These are phyloP conservation scores for Erynnis tages DNA, from an alignment of 2,888 invertebrate species.

Conservation along the genomic window DNA sequence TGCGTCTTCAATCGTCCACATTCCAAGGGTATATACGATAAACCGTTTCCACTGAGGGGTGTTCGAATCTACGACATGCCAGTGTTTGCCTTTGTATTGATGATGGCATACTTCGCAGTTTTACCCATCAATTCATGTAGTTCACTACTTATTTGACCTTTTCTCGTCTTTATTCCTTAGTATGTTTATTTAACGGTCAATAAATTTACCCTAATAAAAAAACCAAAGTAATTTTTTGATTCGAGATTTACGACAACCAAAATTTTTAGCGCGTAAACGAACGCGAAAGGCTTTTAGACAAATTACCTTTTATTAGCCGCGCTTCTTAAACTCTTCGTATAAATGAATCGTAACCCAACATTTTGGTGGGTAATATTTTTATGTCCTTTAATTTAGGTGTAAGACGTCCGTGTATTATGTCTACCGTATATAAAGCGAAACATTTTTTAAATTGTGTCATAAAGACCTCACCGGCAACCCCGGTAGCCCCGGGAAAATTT, in stretches of 20 bases:
- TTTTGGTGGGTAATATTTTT: conserved; percentile 39
- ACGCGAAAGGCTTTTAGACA: conserved; percentile 39
- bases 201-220: conserved; percentile 5
- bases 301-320: conserved; percentile 43
- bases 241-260: conserved; percentile 18
- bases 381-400: conserved; percentile 52
- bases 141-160: background rate
- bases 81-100: conserved; percentile 62
- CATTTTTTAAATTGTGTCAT: conserved; percentile 72
- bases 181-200: background rate
- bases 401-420: conserved; percentile 61
- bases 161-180: background rate
- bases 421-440: conserved; percentile 61
- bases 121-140: conserved; percentile 42
- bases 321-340: conserved; percentile 29
- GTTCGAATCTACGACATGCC: conserved; percentile 45
- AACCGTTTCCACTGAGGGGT: conserved; percentile 49
- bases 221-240: conserved; percentile 10
- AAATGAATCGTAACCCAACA: conserved; percentile 5
- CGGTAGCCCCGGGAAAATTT: conserved; percentile 62
- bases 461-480: conserved; percentile 61
- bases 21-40: conserved; percentile 70
- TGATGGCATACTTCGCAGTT: conserved; percentile 50
- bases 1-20: conserved; percentile 67
- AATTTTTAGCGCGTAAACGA: conserved; percentile 41